Evolutionary conservation across 1,140 invertebrate genomes (phyloP).

Genomic region (Nixonia krombeini): DNA sequence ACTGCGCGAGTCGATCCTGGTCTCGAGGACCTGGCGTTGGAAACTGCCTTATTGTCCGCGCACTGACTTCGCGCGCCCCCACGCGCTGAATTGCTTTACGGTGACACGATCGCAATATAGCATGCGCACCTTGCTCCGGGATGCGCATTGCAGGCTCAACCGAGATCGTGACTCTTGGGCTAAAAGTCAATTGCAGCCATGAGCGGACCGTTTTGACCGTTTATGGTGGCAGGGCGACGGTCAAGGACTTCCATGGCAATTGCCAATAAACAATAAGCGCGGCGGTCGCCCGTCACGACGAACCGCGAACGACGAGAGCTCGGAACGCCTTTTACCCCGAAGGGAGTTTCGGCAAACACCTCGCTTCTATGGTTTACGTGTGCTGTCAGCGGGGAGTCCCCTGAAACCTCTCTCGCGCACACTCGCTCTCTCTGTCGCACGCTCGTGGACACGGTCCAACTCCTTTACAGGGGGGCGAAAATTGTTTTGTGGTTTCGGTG

Average conservation of each 20-base stretch:
- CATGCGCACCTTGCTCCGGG: too few species aligned
- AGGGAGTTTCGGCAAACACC: slow-evolving; percentile 36
- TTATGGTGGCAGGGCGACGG: slow-evolving; percentile 11
- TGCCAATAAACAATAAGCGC: slow-evolving; percentile 30
- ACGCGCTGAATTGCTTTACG: too few species aligned
- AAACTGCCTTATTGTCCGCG: too few species aligned
- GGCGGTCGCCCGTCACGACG: slow-evolving; percentile 16
- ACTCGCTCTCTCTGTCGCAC: neutral
- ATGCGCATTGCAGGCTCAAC: too few species aligned
- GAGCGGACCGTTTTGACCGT: slow-evolving; percentile 11
- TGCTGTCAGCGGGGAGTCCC: slow-evolving; percentile 50
- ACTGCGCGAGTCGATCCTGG: too few species aligned
- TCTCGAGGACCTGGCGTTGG: too few species aligned
- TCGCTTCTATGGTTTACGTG: slow-evolving; percentile 20
- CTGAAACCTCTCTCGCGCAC: slow-evolving; percentile 9
- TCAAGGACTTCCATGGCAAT: slow-evolving; percentile 36
- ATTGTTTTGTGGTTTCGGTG: slow-evolving; percentile 6
- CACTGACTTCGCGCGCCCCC: too few species aligned
- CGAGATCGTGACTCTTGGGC: slow-evolving; percentile 6
- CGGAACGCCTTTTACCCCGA: slow-evolving; percentile 24
- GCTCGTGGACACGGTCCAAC: too few species aligned
- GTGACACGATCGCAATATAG: too few species aligned
- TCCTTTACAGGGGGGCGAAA: too few species aligned
- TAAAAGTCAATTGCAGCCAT: slow-evolving; percentile 35
- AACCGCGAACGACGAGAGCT: too few species aligned